phyloP scores from a whole-genome alignment of 1,140 invertebrate genomes.

The Papilio helenus region DNA sequence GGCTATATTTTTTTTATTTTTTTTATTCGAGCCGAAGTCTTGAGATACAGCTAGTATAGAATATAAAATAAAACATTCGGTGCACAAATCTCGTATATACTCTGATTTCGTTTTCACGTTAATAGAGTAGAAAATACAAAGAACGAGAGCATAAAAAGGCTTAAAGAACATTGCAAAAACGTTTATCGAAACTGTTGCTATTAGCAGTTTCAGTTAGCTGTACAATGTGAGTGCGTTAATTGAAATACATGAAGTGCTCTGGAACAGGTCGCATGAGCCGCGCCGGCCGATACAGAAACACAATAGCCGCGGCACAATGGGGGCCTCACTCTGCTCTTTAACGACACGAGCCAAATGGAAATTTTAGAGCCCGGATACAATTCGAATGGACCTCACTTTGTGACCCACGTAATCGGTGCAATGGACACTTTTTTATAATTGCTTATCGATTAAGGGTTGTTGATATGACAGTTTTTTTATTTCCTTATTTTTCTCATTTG shows the following conservation, averaged over 20 bases:
- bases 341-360: slow-evolving; percentile 58
- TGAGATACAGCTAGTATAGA: too few relatives aligned
- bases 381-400: slow-evolving; percentile 51
- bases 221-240: slow-evolving; percentile 56
- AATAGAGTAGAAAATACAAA: background rate
- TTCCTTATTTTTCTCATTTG: too few relatives aligned
- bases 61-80: too few relatives aligned
- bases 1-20: too few relatives aligned
- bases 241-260: slow-evolving; percentile 55
- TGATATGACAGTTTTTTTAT: too few relatives aligned
- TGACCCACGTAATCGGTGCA: slow-evolving; percentile 39
- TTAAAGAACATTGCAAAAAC: slow-evolving; percentile 32
- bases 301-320: slow-evolving; percentile 57
- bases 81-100: too few relatives aligned
- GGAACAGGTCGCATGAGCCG: slow-evolving; percentile 52
- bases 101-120: background rate
- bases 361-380: slow-evolving; percentile 57
- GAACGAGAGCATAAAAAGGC: background rate
- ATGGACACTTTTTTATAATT: slow-evolving; percentile 27
- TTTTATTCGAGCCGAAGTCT: too few relatives aligned
- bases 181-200: slow-evolving; percentile 22
- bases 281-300: slow-evolving; percentile 60
- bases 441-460: background rate
- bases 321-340: slow-evolving; percentile 58
- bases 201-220: slow-evolving; percentile 34